phyloP scores from a whole-genome alignment of 2,888 invertebrate species.

The Neria commutata region DNA sequence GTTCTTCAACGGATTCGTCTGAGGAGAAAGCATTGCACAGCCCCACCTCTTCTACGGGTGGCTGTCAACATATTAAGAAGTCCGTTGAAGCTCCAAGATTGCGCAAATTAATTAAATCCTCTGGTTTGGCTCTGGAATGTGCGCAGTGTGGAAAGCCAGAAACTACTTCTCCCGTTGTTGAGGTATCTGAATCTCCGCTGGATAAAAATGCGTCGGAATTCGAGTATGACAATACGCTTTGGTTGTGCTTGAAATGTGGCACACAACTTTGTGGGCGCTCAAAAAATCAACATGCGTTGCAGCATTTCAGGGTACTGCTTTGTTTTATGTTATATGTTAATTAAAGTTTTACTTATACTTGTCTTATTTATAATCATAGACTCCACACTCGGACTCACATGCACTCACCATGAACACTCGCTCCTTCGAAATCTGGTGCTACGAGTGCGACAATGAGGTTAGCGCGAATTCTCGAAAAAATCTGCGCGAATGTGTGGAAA shows the following conservation, averaged over 20 bases:
- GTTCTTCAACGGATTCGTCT: conserved; percentile 73
- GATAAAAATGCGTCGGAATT: conserved; percentile 53
- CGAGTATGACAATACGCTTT: conserved; percentile 66
- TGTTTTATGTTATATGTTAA: not conserved
- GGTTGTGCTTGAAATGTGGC: conserved; percentile 85
- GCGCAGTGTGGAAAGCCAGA: conserved; percentile 65
- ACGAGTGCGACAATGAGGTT: conserved; percentile 76
- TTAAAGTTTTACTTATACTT: not conserved
- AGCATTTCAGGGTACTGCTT: conserved; percentile 69
- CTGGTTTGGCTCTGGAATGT: conserved; percentile 66
- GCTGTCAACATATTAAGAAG: conserved; percentile 74
- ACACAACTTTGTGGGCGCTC: conserved; percentile 75
- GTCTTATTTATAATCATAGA: conserved; percentile 47
- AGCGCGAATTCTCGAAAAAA: conserved; percentile 68
- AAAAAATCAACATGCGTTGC: conserved; percentile 73
- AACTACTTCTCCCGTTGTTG: conserved; percentile 14
- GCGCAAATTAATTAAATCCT: conserved; percentile 66
- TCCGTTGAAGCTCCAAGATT: conserved; percentile 70
- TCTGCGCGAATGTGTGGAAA: conserved; percentile 76
- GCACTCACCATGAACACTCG: conserved; percentile 74
- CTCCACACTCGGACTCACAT: conserved; percentile 78
- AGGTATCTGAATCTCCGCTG: not conserved
- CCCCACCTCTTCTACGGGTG: conserved; percentile 47
- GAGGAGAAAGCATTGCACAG: conserved; percentile 69
- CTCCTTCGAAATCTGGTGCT: conserved; percentile 79